Base-by-base conservation (phyloP, 37 sponge, comb jelly and placozoan genomes). In the Mnemiopsis leidyi region DNA sequence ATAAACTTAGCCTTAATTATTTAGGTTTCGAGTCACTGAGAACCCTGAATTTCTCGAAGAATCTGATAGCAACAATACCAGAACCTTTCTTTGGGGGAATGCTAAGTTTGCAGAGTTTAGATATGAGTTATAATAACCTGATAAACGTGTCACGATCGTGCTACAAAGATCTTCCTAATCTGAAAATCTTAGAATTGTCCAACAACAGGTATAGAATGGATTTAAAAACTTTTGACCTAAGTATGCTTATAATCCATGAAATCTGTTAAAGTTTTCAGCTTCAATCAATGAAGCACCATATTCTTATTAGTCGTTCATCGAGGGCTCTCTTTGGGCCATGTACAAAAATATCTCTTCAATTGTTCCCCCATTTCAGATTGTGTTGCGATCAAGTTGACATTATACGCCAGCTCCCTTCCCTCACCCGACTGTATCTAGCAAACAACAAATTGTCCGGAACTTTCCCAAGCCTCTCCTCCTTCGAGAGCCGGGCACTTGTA, bases 171-270 rank as follows among this genome's bases (percentile, higher is more conserved):
- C 21, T 79, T 2, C 82, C 82, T 33, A 79, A 35, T 32, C 23
- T 79, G 3, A 32, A 79, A 23, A 35, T 79, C 36, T 23, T 79
- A 29, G 82, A 79, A 29, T 25, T 69, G 2, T 28, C 28, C 29
- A 69, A 69, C 29, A 69, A 69, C 73, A 69, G 73, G 73, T 69
- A n/a, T n/a, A n/a, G n/a, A n/a, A n/a, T n/a, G n/a, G n/a, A n/a
- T n/a, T n/a, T n/a, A n/a, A n/a, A n/a, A n/a, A n/a, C n/a, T n/a
- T n/a, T n/a, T n/a, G n/a, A n/a, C n/a, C n/a, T n/a, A n/a, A n/a
- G n/a, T n/a, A n/a, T n/a, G n/a, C n/a, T n/a, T n/a, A n/a, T n/a
- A n/a, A n/a, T n/a, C n/a, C n/a, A n/a, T n/a, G n/a, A n/a, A n/a
- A n/a, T n/a, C n/a, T n/a, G n/a, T n/a, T n/a, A n/a, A n/a, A n/a